phyloP scores from a whole-genome alignment of 64 coral and sea anemone genomes.

The Stylophora pistillata region DNA sequence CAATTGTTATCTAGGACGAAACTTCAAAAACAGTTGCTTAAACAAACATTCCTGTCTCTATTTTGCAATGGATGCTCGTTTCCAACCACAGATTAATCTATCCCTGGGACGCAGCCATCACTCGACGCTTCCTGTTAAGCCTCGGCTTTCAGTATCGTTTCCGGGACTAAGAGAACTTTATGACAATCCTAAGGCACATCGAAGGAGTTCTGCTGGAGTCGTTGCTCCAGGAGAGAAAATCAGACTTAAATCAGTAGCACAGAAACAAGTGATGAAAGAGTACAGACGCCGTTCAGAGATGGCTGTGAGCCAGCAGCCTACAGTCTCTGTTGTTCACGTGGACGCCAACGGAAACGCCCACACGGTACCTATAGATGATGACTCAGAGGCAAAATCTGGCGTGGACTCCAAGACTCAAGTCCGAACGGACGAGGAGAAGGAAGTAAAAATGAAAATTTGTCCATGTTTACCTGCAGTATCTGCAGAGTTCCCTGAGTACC shows the following conservation, averaged over 20 bases:
- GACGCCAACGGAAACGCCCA: constrained; percentile 62
- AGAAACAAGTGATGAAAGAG: constrained; percentile 78
- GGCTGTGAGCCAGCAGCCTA: not conserved
- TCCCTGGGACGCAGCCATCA: constrained; percentile 84
- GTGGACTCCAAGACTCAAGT: constrained; percentile 2
- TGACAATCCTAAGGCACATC: constrained; percentile 82
- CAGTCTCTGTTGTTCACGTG: constrained; percentile 46
- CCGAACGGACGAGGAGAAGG: constrained; percentile 33
- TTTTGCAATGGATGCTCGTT: constrained; percentile 15
- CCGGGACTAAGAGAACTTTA: constrained; percentile 75
- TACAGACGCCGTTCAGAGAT: constrained; percentile 72
- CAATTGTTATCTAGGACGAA: not conserved
- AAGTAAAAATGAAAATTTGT: constrained; percentile 57
- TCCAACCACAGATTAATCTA: constrained; percentile 70
- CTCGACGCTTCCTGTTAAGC: constrained; percentile 34
- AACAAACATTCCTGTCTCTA: constrained; percentile 14
- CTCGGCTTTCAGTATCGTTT: constrained; percentile 86
- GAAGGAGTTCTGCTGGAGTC: constrained; percentile 33
- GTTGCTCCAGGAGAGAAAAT: constrained; percentile 54
- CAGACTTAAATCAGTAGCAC: constrained; percentile 93
- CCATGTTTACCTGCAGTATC: constrained; percentile 78
- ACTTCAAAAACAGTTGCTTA: not conserved
- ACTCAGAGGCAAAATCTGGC: constrained; percentile 8
- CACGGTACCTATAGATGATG: constrained; percentile 2
- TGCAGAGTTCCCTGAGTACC: constrained; percentile 71